Conservation (phyloP, 1,140 invertebrate species). For the Drosophila rhopaloa region DNA sequence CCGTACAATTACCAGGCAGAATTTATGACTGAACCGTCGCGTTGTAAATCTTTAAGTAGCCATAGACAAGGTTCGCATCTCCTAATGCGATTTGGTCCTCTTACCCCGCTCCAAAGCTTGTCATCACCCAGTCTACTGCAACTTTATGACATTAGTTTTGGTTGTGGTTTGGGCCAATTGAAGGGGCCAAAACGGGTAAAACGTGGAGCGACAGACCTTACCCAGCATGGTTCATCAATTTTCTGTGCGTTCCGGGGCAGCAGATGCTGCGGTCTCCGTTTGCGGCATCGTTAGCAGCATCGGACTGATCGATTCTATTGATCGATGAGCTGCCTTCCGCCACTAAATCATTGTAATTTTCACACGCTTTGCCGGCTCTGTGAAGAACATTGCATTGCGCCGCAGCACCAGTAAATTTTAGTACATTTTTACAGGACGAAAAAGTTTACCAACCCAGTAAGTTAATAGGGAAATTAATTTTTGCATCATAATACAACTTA, state of each 20-base stretch:
- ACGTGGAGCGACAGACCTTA: constrained; percentile 1
- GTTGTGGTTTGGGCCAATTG: constrained; percentile 30
- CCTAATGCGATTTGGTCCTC: constrained; percentile 52
- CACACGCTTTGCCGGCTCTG: constrained; percentile 43
- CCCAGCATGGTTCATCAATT: constrained; percentile 50
- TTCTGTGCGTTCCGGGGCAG: constrained; percentile 42
- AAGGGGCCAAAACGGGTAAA: background rate
- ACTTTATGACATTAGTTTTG: constrained; percentile 63
- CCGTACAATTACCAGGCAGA: constrained; percentile 48
- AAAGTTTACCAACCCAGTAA: constrained; percentile 1
- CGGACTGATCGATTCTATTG: constrained; percentile 49
- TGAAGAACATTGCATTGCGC: constrained; percentile 18
- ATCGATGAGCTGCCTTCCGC: constrained; percentile 51
- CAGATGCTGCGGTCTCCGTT: constrained; percentile 34
- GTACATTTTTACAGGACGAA: constrained; percentile 1
- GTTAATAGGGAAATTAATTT: no score
- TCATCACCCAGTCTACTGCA: constrained; percentile 30
- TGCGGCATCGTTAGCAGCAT: constrained; percentile 41
- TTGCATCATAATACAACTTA: no score
- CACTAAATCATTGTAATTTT: constrained; percentile 61
- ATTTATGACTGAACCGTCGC: constrained; percentile 48
- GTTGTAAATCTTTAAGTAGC: constrained; percentile 62
- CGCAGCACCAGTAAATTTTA: constrained; percentile 6
- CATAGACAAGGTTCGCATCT: constrained; percentile 52
- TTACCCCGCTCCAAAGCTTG: background rate